Conservation (phyloP, 1,140 invertebrate species). For the Zaprionus ornatus region DNA sequence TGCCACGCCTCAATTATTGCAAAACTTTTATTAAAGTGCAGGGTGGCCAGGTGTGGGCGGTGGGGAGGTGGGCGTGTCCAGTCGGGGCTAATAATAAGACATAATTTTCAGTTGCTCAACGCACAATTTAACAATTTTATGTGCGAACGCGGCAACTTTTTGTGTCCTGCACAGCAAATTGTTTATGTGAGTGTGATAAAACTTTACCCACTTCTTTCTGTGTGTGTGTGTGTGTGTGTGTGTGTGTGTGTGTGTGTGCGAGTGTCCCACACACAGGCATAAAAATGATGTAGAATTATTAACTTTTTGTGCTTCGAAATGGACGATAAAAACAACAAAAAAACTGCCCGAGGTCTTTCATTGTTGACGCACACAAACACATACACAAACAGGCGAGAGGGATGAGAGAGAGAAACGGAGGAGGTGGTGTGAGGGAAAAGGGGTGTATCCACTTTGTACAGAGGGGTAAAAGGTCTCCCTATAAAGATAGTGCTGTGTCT, state of each 20-base stretch:
- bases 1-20: slow-evolving; percentile 48
- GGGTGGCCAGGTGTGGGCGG: not conserved
- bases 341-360: slow-evolving; percentile 18
- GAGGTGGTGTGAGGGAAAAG: too few relatives aligned
- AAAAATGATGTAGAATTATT: slow-evolving; percentile 73
- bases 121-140: slow-evolving; percentile 50
- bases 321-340: slow-evolving; percentile 48
- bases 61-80: not conserved
- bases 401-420: not conserved
- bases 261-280: slow-evolving; percentile 14
- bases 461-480: slow-evolving; percentile 6
- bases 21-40: slow-evolving; percentile 40
- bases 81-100: slow-evolving; percentile 30
- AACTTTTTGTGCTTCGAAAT: slow-evolving; percentile 51
- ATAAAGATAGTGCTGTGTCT: not conserved
- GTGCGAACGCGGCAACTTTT: slow-evolving; percentile 43
- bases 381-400: not conserved
- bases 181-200: slow-evolving; percentile 45
- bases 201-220: slow-evolving; percentile 25
- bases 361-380: slow-evolving; percentile 5
- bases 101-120: slow-evolving; percentile 33
- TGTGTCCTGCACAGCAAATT: slow-evolving; percentile 21
- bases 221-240: not conserved
- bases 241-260: not conserved
- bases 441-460: not conserved